phyloP scores from a whole-genome alignment of 2,113 vertebrate genomes.

The crab-eating macaque (Macaca fascicularis) region T2T-MFA8v1.1 NC_088388.1:34156001-34156500 shows the following conservation, averaged over 20 bases:
- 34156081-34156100: neutral
- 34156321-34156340: constrained; percentile 15
- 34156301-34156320: constrained; percentile 13
- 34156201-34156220: neutral
- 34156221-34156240: neutral
- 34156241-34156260: constrained; percentile 8
- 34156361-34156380: neutral
- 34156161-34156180: neutral
- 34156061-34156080: neutral
- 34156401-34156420: constrained; percentile 31
- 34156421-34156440: neutral
- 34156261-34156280: neutral
- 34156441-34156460: constrained; percentile 33
- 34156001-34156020: neutral
- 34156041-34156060: neutral
- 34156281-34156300: neutral
- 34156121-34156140: neutral
- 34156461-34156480: neutral
- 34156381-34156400: neutral
- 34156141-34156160: neutral
- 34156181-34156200: neutral
- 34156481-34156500: neutral
- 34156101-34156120: neutral
- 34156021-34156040: neutral
- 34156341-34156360: neutral